A percentile compares a stretch with the other conserved stretches of the same genome.
Conservation (phyloP, 2,888 invertebrate species). For the Lepidocyrtinus sp. region DNA sequence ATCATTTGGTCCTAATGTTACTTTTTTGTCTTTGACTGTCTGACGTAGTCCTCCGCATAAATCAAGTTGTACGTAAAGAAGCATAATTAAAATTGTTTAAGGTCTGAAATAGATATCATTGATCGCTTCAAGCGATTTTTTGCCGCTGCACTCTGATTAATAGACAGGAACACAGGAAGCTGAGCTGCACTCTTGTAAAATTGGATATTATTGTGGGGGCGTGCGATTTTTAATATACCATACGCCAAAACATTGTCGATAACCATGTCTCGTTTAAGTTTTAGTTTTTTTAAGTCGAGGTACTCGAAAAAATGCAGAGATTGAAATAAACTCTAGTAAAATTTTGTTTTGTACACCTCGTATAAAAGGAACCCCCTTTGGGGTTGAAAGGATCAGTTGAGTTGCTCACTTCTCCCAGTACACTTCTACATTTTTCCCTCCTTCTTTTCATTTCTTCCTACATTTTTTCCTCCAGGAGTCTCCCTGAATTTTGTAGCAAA, state of each 20-base stretch:
- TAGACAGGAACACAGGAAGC: background rate
- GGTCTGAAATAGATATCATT: too few relatives aligned
- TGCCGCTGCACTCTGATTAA: background rate
- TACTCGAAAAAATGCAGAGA: background rate
- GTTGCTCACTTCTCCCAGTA: background rate
- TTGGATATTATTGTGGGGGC: background rate
- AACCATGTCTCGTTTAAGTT: background rate
- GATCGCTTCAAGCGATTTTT: too few relatives aligned
- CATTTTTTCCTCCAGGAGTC: background rate
- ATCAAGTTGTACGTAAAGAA: too few relatives aligned
- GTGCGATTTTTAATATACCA: background rate
- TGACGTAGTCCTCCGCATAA: too few relatives aligned
- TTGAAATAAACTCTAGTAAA: background rate
- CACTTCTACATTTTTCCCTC: background rate
- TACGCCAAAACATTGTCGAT: background rate
- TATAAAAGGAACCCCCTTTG: background rate
- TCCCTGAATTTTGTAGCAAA: slow-evolving; percentile 16
- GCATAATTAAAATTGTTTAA: too few relatives aligned
- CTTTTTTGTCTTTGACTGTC: too few relatives aligned
- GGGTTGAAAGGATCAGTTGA: slow-evolving; percentile 3
- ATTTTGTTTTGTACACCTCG: background rate
- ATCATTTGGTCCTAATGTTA: too few relatives aligned
- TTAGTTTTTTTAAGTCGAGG: background rate
- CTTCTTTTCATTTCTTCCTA: slow-evolving; percentile 12
- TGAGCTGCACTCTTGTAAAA: background rate